Percentiles rank a stretch among this genome's conserved stretches.
phyloP scores from a whole-genome alignment of 2,888 invertebrate genomes.

The Caenorhabditis afra region DNA sequence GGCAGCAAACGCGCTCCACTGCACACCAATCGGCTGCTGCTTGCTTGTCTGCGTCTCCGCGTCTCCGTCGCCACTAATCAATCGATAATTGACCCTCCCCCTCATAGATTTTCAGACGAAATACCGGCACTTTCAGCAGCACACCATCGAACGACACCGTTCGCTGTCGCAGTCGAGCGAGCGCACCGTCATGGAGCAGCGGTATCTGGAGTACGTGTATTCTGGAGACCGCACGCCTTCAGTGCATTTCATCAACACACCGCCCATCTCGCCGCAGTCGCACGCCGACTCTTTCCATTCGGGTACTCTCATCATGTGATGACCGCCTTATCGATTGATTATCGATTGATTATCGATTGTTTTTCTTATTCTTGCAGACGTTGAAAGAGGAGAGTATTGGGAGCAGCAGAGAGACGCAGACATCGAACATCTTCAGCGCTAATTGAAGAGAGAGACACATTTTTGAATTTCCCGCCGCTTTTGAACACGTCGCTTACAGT shows the following conservation, averaged over 20 bases:
- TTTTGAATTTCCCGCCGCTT: neutral
- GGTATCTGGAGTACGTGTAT: conserved; percentile 32
- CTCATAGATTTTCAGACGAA: neutral
- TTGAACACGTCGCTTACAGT: neutral
- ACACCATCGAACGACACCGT: conserved; percentile 52
- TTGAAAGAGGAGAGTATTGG: conserved; percentile 33
- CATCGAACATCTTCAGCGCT: conserved; percentile 26
- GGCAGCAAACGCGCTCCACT: too few relatives aligned
- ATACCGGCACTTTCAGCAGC: conserved; percentile 42
- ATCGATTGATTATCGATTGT: too few relatives aligned
- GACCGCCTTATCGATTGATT: neutral
- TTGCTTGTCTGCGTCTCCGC: too few relatives aligned
- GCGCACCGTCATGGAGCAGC: conserved; percentile 31
- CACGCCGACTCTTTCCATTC: conserved; percentile 52
- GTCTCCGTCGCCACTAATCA: too few relatives aligned
- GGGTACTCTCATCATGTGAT: conserved; percentile 61
- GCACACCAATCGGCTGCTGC: too few relatives aligned
- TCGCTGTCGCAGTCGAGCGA: conserved; percentile 49
- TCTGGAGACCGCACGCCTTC: conserved; percentile 38
- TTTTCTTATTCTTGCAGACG: conserved; percentile 24
- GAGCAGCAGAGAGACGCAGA: conserved; percentile 33
- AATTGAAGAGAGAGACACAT: conserved; percentile 13
- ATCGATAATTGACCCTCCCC: too few relatives aligned
- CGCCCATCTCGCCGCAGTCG: conserved; percentile 55
- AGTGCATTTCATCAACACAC: conserved; percentile 28